A percentile compares a stretch with the other conserved stretches of the same genome.
Conservation (phyloP, 2,113 vertebrate genomes). For the rat (Rattus norvegicus) region GRCr8 NC_086035.1:21072501-21073000, state of each 20-base stretch:
- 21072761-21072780: neutral
- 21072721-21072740: neutral
- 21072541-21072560: neutral
- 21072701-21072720: fast-evolving
- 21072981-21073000: neutral
- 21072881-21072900: neutral
- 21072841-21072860: neutral
- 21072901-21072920: neutral
- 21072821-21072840: neutral
- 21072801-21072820: neutral
- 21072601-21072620: neutral
- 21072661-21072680: neutral
- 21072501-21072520: too few species aligned
- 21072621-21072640: neutral
- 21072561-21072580: neutral
- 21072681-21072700: neutral
- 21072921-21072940: neutral
- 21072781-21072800: neutral
- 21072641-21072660: neutral
- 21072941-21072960: neutral
- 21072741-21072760: neutral
- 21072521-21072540: too few species aligned
- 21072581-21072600: neutral
- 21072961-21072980: neutral
- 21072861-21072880: neutral